Percentiles rank a stretch among this genome's conserved stretches.
Evolutionary conservation across 2,797 vertebrate genomes (phyloP).

Genomic region (Gouania willdenowi): DNA sequence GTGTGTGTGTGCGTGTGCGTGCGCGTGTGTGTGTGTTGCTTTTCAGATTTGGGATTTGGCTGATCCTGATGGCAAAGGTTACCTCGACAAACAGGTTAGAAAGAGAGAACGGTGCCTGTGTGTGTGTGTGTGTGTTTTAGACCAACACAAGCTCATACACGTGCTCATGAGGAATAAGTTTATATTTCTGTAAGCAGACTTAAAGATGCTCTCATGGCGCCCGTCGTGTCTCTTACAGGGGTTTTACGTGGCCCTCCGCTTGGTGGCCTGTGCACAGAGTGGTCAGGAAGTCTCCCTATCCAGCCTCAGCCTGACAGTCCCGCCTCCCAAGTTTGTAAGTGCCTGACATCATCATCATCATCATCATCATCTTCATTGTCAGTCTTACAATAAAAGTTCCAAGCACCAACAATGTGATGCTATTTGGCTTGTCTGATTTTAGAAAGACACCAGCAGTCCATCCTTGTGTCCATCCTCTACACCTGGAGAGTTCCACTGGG

Average conservation of each 20-base stretch:
- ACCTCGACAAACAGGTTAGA: conserved; percentile 93
- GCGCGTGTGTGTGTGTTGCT: conserved; percentile 23
- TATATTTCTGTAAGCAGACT: too few relatives aligned
- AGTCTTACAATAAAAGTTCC: too few relatives aligned
- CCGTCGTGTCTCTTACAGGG: conserved; percentile 79
- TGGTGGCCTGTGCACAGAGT: conserved; percentile 92
- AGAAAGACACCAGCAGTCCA: conserved; percentile 93
- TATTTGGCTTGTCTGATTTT: conserved; percentile 37
- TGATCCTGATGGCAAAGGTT: conserved; percentile 96
- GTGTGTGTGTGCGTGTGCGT: too few relatives aligned
- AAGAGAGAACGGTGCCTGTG: background rate
- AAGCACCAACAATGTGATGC: too few relatives aligned
- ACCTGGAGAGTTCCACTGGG: conserved; percentile 85
- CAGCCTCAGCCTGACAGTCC: conserved; percentile 81
- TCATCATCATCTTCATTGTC: too few relatives aligned
- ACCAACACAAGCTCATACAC: too few relatives aligned
- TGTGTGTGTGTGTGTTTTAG: conserved; percentile 8
- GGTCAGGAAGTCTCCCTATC: conserved; percentile 87
- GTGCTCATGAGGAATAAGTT: too few relatives aligned
- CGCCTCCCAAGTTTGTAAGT: conserved; percentile 96
- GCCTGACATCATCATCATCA: background rate
- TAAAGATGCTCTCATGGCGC: too few relatives aligned
- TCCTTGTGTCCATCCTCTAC: conserved; percentile 73
- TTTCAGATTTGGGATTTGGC: conserved; percentile 97
- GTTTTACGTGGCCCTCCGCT: conserved; percentile 87